Conservation (phyloP, 2,797 vertebrate species). For the Hemibagrus guttatus region DNA sequence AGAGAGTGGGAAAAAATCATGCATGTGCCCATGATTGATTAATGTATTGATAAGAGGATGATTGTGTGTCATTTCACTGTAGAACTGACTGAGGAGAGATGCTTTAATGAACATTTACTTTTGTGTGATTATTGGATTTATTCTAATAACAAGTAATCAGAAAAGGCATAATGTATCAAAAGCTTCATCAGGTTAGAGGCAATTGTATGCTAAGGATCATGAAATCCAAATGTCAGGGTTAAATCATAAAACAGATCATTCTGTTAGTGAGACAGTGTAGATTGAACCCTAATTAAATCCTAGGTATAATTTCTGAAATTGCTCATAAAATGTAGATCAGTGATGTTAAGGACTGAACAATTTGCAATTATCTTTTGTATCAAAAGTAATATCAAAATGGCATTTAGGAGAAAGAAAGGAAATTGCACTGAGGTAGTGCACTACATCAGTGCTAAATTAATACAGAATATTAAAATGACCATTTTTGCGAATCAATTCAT, state of each 20-base stretch:
- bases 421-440: not conserved
- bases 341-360: not conserved
- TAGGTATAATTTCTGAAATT: not conserved
- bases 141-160: constrained; percentile 9
- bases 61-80: constrained; percentile 32
- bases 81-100: constrained; percentile 14
- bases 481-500: not conserved
- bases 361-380: not conserved
- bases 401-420: not conserved
- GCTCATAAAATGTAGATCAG: not conserved
- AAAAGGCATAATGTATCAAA: constrained; percentile 9
- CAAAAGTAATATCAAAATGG: not conserved
- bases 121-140: not conserved
- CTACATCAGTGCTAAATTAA: not conserved
- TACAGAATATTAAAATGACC: not conserved
- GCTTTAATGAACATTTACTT: constrained; percentile 8
- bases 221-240: constrained; percentile 20
- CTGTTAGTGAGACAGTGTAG: not conserved
- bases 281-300: constrained; percentile 5
- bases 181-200: constrained; percentile 1
- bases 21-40: constrained; percentile 38
- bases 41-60: constrained; percentile 38
- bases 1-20: constrained; percentile 43
- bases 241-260: constrained; percentile 10
- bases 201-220: constrained; percentile 17